A percentile compares a stretch with the other conserved stretches of the same genome.
These are phyloP conservation scores for Brenthis ino DNA, from an alignment of 2,888 invertebrate genomes.

Conservation along the genomic window DNA sequence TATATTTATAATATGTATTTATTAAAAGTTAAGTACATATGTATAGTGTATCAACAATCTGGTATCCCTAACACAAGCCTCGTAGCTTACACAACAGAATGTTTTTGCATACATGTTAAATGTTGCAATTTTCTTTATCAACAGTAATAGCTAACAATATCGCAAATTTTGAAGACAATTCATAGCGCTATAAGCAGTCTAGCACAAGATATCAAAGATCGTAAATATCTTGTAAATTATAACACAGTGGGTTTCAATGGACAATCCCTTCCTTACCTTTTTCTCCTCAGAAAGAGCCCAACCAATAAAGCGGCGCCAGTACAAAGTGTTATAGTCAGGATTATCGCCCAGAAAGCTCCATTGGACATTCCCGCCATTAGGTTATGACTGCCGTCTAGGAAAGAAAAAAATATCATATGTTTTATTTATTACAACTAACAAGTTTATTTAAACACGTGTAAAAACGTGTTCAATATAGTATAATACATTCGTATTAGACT, in stretches of 20 bases:
- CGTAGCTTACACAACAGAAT: too few species aligned
- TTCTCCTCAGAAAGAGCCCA: constrained; percentile 62
- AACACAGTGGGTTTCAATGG: neutral
- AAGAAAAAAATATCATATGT: neutral
- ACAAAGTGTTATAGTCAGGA: constrained; percentile 59
- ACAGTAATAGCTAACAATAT: too few species aligned
- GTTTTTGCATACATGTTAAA: too few species aligned
- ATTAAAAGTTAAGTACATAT: too few species aligned
- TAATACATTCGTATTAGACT: too few species aligned
- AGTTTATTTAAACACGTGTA: too few species aligned
- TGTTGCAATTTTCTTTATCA: too few species aligned
- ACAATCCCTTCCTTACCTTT: constrained; percentile 52
- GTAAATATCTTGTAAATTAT: constrained; percentile 15
- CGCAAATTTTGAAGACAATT: neutral
- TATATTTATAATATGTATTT: too few species aligned
- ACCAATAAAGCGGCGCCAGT: constrained; percentile 58
- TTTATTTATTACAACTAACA: neutral
- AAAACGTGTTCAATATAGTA: too few species aligned
- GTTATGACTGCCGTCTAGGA: constrained; percentile 64
- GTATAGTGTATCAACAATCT: too few species aligned
- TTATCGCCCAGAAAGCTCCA: constrained; percentile 69
- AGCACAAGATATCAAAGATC: neutral
- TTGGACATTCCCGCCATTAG: constrained; percentile 70
- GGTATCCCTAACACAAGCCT: too few species aligned
- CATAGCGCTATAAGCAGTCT: neutral